Base-by-base conservation (phyloP, 2,888 invertebrate species). In the Drosophila trichaetosa region DNA sequence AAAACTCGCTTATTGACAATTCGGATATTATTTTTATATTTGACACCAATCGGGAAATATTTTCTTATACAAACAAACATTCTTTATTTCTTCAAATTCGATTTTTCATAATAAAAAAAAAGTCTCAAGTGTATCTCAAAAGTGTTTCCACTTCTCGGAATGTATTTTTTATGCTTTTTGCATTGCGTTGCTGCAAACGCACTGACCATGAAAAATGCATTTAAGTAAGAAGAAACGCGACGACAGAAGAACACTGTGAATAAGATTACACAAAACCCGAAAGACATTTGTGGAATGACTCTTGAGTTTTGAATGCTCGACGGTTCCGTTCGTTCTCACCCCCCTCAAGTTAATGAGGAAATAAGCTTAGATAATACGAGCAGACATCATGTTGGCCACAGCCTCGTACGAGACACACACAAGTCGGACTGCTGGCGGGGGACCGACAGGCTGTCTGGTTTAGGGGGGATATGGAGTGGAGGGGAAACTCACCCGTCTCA, bases 351-450 rank as follows among this genome's bases (percentile, higher is more conserved):
- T 89, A 85, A 85, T 85, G 85, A 89, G 89, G 78, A 85, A 85
- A 85, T 85, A 85, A 87, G 87, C 89, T 85, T 89, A 89, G 89
- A 85, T 85, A 85, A 85, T 89, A 73, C 73, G 84, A 69, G 67
- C 69, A 68, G 73, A 83, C 87, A 79, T 76, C 73, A 75, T 80
- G 76, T 76, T 69, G 58, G 59, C 53, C 77, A 63, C 53, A 72
- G 57, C 13, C 60, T 64, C 66, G 71, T 62, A 64, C 61, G 59
- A 73, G 51, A 56, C 57, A 56, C 54, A 27, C 63, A 58, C 38
- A 51, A 46, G 21, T 46, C 46, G 16, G 24, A 24, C 8, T 46
- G 46, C 21, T 27, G 58, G 1, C 13, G 51, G 24, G 66, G 53
- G 34, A 65, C 49, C n/a, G 31, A 61, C 49, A n/a, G 21, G 31